These are phyloP conservation scores for Lucilia cuprina DNA, from an alignment of 1,140 invertebrate species.

Conservation along the genomic window DNA sequence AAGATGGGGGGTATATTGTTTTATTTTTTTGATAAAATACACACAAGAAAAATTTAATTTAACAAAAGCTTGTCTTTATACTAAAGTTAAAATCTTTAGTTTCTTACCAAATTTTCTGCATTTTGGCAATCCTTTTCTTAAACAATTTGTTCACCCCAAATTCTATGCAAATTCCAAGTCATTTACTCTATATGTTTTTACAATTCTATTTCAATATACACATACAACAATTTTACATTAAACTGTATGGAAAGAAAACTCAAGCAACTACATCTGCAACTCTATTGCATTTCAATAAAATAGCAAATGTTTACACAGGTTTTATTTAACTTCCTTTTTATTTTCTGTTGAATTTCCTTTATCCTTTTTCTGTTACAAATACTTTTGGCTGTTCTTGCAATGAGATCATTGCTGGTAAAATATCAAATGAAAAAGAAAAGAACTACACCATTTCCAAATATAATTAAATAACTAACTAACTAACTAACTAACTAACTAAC, in stretches of 20 bases:
- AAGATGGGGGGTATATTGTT: too few species aligned
- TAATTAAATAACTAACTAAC: too few species aligned
- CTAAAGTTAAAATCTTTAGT: too few species aligned
- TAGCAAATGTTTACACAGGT: conserved; percentile 29
- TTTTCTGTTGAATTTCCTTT: neutral
- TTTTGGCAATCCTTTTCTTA: neutral
- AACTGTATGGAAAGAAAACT: neutral
- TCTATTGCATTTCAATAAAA: conserved; percentile 23
- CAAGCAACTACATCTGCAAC: neutral
- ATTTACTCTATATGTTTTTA: neutral
- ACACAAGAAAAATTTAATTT: too few species aligned
- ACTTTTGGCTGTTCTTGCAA: neutral
- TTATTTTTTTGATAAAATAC: too few species aligned
- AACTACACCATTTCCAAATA: too few species aligned
- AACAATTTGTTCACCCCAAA: neutral
- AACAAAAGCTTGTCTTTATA: too few species aligned
- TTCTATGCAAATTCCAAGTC: neutral
- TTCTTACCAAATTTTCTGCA: too few species aligned
- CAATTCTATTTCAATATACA: neutral
- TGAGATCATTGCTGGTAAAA: neutral
- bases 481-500: too few species aligned
- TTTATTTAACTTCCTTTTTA: conserved; percentile 2
- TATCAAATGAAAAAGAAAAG: too few species aligned
- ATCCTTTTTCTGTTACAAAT: neutral
- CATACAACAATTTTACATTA: neutral